These are phyloP conservation scores for Oligia latruncula DNA, from an alignment of 2,888 invertebrate species.

Conservation along the genomic window DNA sequence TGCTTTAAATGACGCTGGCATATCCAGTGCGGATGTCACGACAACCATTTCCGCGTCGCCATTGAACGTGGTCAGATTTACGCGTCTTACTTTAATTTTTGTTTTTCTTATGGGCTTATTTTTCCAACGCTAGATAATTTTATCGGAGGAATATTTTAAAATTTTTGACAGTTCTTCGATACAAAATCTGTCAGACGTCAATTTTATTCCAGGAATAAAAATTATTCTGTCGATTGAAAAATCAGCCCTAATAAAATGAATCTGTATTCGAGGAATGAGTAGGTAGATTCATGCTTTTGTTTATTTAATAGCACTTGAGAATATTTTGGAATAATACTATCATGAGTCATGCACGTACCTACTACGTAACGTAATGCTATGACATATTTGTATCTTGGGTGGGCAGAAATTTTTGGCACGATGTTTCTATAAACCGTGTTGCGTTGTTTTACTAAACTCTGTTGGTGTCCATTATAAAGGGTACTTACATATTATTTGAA, in stretches of 20 bases:
- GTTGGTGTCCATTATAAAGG: background rate
- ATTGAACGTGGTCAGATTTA: conserved; percentile 55
- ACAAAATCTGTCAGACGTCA: no score
- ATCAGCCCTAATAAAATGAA: background rate
- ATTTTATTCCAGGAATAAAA: no score
- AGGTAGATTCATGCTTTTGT: conserved; percentile 3
- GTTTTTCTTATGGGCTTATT: background rate
- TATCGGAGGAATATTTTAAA: no score
- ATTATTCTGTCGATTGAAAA: no score
- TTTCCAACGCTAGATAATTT: no score
- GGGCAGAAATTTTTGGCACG: conserved; percentile 17
- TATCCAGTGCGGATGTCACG: conserved; percentile 67
- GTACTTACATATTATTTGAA: background rate
- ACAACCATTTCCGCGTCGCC: conserved; percentile 58
- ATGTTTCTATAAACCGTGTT: background rate
- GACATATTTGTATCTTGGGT: conserved; percentile 21
- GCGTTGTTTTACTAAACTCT: background rate
- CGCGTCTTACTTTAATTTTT: conserved; percentile 20
- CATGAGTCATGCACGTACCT: conserved; percentile 16
- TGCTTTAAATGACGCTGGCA: conserved; percentile 38
- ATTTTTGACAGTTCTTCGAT: no score
- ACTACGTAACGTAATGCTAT: conserved; percentile 3
- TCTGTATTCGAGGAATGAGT: background rate
- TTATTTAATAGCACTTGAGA: background rate
- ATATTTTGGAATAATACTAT: conserved; percentile 3